phyloP scores from a whole-genome alignment of 2,113 vertebrate genomes.

The Sphyrna mokarran region DNA sequence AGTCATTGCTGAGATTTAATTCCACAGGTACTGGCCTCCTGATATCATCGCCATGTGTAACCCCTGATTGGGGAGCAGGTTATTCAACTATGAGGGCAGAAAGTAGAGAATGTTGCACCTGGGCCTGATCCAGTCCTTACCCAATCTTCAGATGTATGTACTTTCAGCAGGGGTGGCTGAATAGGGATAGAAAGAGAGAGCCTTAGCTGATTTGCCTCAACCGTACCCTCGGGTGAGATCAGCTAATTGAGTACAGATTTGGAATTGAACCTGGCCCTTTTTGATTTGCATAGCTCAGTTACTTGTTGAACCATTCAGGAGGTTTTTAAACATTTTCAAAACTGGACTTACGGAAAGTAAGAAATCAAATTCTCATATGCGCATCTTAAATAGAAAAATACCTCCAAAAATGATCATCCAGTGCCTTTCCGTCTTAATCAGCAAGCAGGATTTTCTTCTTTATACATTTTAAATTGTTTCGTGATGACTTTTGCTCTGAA shows the following conservation, averaged over 20 bases:
- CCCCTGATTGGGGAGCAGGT: neutral
- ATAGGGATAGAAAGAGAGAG: neutral
- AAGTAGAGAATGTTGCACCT: neutral
- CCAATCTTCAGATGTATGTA: neutral
- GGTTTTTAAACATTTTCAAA: neutral
- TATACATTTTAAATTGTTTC: neutral
- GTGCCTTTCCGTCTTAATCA: neutral
- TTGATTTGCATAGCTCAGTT: neutral
- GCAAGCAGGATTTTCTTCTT: neutral
- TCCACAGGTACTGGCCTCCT: neutral
- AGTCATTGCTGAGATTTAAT: neutral
- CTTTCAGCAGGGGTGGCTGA: neutral
- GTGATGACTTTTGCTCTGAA: neutral
- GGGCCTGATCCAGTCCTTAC: neutral
- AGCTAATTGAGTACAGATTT: neutral
- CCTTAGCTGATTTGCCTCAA: neutral
- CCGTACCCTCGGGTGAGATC: neutral
- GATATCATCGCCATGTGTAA: neutral
- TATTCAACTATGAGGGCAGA: neutral
- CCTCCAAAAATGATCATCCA: neutral
- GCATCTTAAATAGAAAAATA: neutral
- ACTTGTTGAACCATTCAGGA: neutral
- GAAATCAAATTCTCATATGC: neutral
- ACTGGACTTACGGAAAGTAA: neutral
- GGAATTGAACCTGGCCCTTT: neutral